These are phyloP conservation scores for Alligator sinensis DNA, from an alignment of 2,113 vertebrate species.

Conservation along the genomic window DNA sequence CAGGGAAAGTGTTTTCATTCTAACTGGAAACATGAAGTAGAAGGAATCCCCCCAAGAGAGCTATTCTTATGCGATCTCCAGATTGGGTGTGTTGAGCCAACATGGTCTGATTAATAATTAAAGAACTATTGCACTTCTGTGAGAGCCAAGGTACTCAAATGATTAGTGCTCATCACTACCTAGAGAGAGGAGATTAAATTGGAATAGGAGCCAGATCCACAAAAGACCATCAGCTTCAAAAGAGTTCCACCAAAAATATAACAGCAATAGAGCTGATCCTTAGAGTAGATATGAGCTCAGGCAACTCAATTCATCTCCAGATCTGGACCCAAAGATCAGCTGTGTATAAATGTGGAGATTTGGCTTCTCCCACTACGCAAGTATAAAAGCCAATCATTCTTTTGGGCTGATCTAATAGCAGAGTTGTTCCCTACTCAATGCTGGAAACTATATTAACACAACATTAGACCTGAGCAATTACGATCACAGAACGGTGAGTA, in stretches of 20 bases:
- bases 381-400: neutral
- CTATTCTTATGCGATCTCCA: neutral
- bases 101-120: slow-evolving; percentile 53
- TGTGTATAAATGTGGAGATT: slow-evolving; percentile 11
- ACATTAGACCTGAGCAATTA: slow-evolving; percentile 6
- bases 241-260: slow-evolving; percentile 2
- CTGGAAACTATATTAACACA: slow-evolving; percentile 61
- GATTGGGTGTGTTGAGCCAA: neutral
- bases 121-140: slow-evolving; percentile 57
- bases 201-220: slow-evolving; percentile 67
- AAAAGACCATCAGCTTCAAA: slow-evolving; percentile 37
- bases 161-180: slow-evolving; percentile 58
- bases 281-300: slow-evolving; percentile 23
- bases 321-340: neutral
- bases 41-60: neutral
- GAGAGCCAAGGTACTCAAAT: slow-evolving; percentile 58
- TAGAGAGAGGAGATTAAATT: slow-evolving; percentile 48
- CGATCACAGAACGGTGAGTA: slow-evolving; percentile 49
- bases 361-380: slow-evolving; percentile 39
- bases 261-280: slow-evolving; percentile 43
- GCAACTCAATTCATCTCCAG: slow-evolving; percentile 46
- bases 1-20: slow-evolving; percentile 5
- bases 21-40: slow-evolving; percentile 60
- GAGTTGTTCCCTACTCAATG: slow-evolving; percentile 68
- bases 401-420: slow-evolving; percentile 51